Evolutionary conservation across 2,113 vertebrate genomes (phyloP), one percentile per base, ranked within the genome.

Genomic region (Beaufortia kweichowensis): DNA sequence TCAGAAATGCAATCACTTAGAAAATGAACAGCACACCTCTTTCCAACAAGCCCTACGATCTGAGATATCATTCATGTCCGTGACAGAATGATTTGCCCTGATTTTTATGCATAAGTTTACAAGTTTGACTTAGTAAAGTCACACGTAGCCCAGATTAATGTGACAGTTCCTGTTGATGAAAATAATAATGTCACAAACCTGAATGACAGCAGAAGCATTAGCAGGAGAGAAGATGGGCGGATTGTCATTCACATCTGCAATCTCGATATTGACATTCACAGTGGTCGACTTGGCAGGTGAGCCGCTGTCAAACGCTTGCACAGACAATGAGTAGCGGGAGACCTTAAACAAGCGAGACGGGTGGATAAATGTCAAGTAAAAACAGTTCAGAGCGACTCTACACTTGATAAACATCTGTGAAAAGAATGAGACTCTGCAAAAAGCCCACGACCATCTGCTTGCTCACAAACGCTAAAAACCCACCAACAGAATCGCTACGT

Each of bases 241-340:
- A 79, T 98, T 99, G 87, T 98, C 97, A 0, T 98, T 98, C 56
- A 98, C 91, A 33, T 99, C 97, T 0, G 97, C 95, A 83, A 99
- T 91, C 79, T 99, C 95, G 43, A 99, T 92, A 63, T 96, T 98
- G 76, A 98, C 90, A 0, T 90, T 94, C 83, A 95, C 94, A 1
- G 95, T 95, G 15, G 97, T 94, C 28, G 96, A 96, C 94, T 96
- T 91, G 59, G 93, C 89, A 55, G 95, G 96, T 17, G 87, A 90
- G 71, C 97, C 97, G 0, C 95, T 95, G 87, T 99, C 96, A 62
- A 90, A 94, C 1, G 96, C 97, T 81, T 96, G 95, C 79, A 98
- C 87, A 19, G 94, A 90, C 86, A 99, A 84, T 4, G 94, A 93
- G 86, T 96, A 98, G 73, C 94, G 94, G 72, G 96, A 95, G 68